phyloP scores from a whole-genome alignment of 2,113 vertebrate species.

The Forbesichthys agassizii region DNA sequence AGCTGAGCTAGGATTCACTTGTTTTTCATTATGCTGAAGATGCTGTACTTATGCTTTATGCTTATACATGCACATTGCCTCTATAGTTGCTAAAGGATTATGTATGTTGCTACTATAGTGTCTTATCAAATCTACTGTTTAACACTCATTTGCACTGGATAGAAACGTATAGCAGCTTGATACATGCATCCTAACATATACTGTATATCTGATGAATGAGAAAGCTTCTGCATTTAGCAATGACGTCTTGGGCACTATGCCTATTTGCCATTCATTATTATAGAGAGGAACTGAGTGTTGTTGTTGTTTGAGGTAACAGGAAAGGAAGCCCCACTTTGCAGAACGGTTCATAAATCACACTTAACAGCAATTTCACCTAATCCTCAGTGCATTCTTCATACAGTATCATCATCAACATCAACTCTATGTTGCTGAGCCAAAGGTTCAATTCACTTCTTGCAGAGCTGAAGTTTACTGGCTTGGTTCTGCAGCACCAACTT shows the following conservation, averaged over 20 bases:
- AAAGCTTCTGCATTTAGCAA: background rate
- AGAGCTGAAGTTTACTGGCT: constrained; percentile 41
- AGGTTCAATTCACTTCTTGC: constrained; percentile 38
- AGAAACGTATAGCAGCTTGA: no score
- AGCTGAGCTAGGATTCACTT: no score
- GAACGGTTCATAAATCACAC: constrained; percentile 59
- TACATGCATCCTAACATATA: no score
- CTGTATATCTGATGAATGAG: background rate
- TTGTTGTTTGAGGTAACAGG: constrained; percentile 29
- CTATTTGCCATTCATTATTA: constrained; percentile 14
- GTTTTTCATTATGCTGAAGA: no score
- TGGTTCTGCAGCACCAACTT: constrained; percentile 33
- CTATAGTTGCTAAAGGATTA: no score
- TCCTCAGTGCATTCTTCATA: constrained; percentile 48
- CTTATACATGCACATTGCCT: no score
- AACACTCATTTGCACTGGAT: no score
- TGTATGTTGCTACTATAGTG: no score
- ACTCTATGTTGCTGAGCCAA: constrained; percentile 46
- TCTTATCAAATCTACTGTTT: no score
- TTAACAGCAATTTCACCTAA: constrained; percentile 54
- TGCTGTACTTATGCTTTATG: no score
- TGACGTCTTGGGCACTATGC: constrained; percentile 4
- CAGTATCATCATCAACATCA: constrained; percentile 51
- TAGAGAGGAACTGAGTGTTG: constrained; percentile 5
- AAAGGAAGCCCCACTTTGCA: constrained; percentile 6